These are phyloP conservation scores for Macrotus californicus DNA, from an alignment of 2,113 vertebrate species.

Conservation along the genomic window DNA sequence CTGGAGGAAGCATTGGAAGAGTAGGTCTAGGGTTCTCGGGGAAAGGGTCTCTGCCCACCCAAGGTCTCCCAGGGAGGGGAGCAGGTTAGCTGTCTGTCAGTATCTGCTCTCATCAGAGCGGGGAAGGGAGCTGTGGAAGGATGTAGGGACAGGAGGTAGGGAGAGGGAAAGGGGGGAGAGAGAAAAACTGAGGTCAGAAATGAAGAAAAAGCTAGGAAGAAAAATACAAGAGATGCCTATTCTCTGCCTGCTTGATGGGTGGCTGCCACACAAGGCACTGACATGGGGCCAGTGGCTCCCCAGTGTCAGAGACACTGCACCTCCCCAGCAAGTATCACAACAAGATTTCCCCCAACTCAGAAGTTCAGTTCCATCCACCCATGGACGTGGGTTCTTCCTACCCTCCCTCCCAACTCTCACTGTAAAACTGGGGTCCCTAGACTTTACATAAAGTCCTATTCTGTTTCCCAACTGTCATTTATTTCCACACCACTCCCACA, in stretches of 20 bases:
- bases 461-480: neutral
- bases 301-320: neutral
- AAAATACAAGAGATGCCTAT: constrained; percentile 21
- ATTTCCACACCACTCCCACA: neutral
- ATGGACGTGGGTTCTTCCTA: neutral
- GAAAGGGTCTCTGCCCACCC: neutral
- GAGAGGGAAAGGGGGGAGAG: constrained; percentile 55
- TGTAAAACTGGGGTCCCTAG: neutral
- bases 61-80: constrained; percentile 62
- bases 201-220: constrained; percentile 38
- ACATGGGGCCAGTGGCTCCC: neutral
- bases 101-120: constrained; percentile 76
- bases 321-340: neutral
- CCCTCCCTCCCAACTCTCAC: neutral
- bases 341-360: neutral
- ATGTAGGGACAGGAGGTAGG: constrained; percentile 33
- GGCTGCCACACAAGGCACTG: neutral
- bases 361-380: neutral
- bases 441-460: neutral
- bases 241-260: neutral
- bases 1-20: neutral
- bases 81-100: constrained; percentile 69
- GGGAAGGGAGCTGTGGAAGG: constrained; percentile 73
- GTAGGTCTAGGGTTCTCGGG: neutral
- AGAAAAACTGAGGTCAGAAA: constrained; percentile 70